Base-by-base conservation (phyloP, 2,888 invertebrate genomes). In the Coleophora flavipennella region DNA sequence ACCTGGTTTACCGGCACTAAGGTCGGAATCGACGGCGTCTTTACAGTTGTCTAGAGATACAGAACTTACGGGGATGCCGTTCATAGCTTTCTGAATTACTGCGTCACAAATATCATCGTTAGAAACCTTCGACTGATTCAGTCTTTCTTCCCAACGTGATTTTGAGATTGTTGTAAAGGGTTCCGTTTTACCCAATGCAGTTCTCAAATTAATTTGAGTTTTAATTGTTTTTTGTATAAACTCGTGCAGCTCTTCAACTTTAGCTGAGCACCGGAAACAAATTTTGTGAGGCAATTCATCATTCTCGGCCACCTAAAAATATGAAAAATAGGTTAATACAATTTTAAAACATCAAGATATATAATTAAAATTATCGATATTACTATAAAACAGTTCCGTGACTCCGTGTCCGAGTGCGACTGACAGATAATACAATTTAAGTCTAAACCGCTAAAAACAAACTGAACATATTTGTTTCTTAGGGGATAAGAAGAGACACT, bases 221-320 rank as follows among this genome's bases (percentile, higher is more conserved):
- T 63, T 74, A 32, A 75, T 59, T 67, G 85, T 85, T 55, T 70
- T 84, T 33, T 83, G 70, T 34, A 80, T 64, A 57, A 85, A 85
- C 50, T 85, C 85, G 57, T 78, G 55, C 3, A 85, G 59, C 48
- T 85, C 85, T 51, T 84, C 80, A 20, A 85, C 64, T 51, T 85
- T 85, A 10, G 85, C 85, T 40, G 85, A 85, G 46, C 85, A 85
- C 11, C 85, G 64, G 47, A 81, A 85, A 51, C 85, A 85, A 41
- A 85, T 81, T 66, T 80, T 85, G 49, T 85, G 81, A n/a, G 85
- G 84, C 2, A 85, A 59, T 31, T 79, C 77, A 61, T 85, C 85
- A 61, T 77, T 74, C 59, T 85, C 85, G 14, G 67, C 60, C 46
- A 85, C 60, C 85, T 85, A 67, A 31, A 77, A 80, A 43, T 8